Conservation (phyloP, 2,797 vertebrate genomes). For the Spatula clypeata region DNA sequence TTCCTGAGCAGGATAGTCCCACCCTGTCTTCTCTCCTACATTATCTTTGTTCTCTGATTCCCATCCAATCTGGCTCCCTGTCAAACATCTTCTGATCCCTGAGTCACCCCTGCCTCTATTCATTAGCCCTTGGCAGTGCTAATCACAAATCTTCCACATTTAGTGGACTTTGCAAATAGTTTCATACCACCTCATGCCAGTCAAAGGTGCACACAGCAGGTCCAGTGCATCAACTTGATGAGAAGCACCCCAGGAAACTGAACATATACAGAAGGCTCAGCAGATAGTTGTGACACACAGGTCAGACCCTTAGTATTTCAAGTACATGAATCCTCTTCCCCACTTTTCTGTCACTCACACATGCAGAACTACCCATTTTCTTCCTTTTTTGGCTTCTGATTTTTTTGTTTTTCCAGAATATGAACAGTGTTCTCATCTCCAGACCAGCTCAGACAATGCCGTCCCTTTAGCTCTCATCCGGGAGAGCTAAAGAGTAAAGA, state of each 20-base stretch:
- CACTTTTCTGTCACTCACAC: background rate
- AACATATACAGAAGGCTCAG: background rate
- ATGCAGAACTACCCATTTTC: background rate
- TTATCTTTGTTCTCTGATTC: background rate
- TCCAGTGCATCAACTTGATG: accelerated
- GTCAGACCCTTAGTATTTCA: background rate
- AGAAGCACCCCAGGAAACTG: background rate
- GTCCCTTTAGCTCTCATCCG: background rate
- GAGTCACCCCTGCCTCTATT: background rate
- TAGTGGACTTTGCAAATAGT: accelerated
- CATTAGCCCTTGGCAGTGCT: background rate
- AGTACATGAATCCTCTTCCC: background rate
- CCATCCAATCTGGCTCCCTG: background rate
- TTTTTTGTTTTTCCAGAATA: background rate
- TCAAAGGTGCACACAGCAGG: background rate
- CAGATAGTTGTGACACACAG: background rate
- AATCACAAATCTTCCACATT: background rate
- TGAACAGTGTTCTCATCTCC: background rate
- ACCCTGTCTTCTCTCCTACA: background rate
- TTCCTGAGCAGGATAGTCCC: background rate
- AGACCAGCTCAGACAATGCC: background rate
- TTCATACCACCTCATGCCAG: background rate
- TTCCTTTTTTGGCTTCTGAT: background rate
- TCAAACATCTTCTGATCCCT: background rate
- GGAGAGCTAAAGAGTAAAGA: background rate